Conservation (phyloP, 37 sponge, comb jelly and placozoan species). For the Axinella damicornis region DNA sequence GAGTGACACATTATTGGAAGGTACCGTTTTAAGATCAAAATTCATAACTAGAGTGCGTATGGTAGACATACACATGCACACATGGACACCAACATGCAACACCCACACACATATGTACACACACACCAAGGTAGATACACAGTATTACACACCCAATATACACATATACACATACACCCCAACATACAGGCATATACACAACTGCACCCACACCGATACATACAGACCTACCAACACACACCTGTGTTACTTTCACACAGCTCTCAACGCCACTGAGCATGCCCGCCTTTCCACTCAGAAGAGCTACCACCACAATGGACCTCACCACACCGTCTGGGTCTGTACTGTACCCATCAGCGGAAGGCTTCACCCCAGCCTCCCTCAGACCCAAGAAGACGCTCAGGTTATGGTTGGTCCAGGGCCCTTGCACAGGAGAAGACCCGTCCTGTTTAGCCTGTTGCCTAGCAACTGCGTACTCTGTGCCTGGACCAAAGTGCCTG, state of each 20-base stretch:
- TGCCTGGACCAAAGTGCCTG: conserved; percentile 56
- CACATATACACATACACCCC: too few relatives aligned
- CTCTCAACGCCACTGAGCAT: not conserved
- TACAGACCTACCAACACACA: not conserved
- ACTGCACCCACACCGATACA: too few relatives aligned
- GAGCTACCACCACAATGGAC: conserved; percentile 28
- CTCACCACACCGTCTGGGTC: conserved; percentile 53
- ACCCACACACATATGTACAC: too few relatives aligned
- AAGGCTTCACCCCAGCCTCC: conserved; percentile 19
- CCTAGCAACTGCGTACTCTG: conserved; percentile 28
- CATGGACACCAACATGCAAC: too few relatives aligned
- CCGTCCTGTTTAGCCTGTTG: not conserved
- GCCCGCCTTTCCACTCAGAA: conserved; percentile 23
- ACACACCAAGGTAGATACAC: too few relatives aligned
- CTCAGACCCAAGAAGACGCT: conserved; percentile 37
- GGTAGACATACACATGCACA: too few relatives aligned
- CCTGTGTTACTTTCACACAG: conserved; percentile 41
- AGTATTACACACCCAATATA: too few relatives aligned
- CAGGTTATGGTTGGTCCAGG: conserved; percentile 49
- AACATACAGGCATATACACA: too few relatives aligned
- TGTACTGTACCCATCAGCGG: conserved; percentile 22
- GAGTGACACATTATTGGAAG: too few relatives aligned
- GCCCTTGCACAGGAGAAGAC: conserved; percentile 23
- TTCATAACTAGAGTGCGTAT: too few relatives aligned
- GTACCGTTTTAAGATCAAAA: too few relatives aligned